These are phyloP conservation scores for Percina caprodes DNA, from an alignment of 2,113 vertebrate genomes.

Conservation along the genomic window DNA sequence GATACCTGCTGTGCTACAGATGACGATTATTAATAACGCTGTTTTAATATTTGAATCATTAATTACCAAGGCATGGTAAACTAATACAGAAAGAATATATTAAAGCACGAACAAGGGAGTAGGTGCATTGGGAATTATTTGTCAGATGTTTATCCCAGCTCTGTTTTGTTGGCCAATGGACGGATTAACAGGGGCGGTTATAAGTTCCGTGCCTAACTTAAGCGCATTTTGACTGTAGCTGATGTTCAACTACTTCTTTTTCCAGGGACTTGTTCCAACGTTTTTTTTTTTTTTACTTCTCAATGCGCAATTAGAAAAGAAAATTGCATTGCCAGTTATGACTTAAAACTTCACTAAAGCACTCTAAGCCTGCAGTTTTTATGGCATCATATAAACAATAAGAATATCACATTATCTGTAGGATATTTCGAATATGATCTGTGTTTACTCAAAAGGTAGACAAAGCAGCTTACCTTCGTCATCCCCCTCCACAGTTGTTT, in stretches of 20 bases:
- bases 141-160: constrained; percentile 26
- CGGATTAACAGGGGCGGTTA: constrained; percentile 1
- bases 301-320: not conserved
- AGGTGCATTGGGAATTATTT: constrained; percentile 2
- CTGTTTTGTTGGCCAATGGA: constrained; percentile 13
- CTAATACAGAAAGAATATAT: constrained; percentile 1
- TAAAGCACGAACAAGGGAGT: not conserved
- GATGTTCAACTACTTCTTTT: not conserved
- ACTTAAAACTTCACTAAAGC: not conserved
- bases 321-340: constrained; percentile 9
- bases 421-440: constrained; percentile 37
- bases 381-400: not conserved
- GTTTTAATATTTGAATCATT: not conserved
- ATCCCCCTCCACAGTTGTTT: constrained; percentile 25
- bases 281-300: constrained; percentile 6
- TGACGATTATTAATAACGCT: not conserved
- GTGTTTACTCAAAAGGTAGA: constrained; percentile 46
- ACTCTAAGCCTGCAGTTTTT: not conserved
- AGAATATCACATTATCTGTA: constrained; percentile 26
- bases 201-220: constrained; percentile 26
- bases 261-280: constrained; percentile 10
- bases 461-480: constrained; percentile 52
- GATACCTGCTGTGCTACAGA: not conserved
- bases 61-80: not conserved
- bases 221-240: constrained; percentile 23